phyloP scores from a whole-genome alignment of 2,888 invertebrate genomes.

The Caenorhabditis angaria region DNA sequence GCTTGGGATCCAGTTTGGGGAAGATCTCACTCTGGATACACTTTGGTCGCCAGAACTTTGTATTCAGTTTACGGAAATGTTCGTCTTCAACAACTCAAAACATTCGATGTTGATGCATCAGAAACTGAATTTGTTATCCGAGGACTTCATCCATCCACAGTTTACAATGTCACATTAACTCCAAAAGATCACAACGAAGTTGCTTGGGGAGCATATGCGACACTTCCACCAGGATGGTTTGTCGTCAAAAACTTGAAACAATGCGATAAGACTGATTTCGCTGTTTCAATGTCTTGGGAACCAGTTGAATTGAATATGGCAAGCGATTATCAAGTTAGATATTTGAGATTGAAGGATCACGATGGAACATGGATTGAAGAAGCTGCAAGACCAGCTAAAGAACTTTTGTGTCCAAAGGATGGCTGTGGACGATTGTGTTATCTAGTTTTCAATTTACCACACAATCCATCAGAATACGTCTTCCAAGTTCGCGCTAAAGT shows the following conservation, averaged over 20 bases:
- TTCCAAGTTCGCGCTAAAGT: conserved; percentile 71
- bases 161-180: conserved; percentile 71
- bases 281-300: conserved; percentile 71
- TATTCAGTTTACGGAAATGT: conserved; percentile 66
- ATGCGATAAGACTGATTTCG: conserved; percentile 70
- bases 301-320: conserved; percentile 68
- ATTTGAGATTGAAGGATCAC: conserved; percentile 61
- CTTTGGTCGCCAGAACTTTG: conserved; percentile 64
- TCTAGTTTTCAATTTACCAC: conserved; percentile 71
- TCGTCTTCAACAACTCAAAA: conserved; percentile 59
- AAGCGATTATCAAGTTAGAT: conserved; percentile 70
- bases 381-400: conserved; percentile 54
- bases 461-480: conserved; percentile 63
- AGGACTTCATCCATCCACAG: conserved; percentile 67
- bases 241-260: conserved; percentile 69
- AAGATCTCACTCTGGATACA: conserved; percentile 66
- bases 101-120: conserved; percentile 64
- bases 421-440: conserved; percentile 71
- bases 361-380: conserved; percentile 67
- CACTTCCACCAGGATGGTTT: conserved; percentile 72
- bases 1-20: conserved; percentile 72
- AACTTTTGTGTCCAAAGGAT: conserved; percentile 58
- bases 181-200: conserved; percentile 64
- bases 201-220: conserved; percentile 72
- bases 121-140: conserved; percentile 67